A percentile compares a stretch with the other conserved stretches of the same genome.
phyloP scores from a whole-genome alignment of 1,140 invertebrate species.

The Halictus rubicundus region DNA sequence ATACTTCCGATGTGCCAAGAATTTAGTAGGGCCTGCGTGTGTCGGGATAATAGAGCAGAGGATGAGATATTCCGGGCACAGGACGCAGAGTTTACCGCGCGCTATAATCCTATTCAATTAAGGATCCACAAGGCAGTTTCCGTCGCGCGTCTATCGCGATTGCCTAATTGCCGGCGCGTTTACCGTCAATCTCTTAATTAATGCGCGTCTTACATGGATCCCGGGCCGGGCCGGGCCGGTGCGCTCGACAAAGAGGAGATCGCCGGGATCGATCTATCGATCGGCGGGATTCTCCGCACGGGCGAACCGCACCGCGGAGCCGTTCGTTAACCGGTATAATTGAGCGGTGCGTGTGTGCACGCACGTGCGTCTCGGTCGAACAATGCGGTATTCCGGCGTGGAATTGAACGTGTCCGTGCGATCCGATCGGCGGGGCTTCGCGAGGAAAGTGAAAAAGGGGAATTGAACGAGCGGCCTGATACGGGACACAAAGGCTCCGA shows the following conservation, averaged over 20 bases:
- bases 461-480: slow-evolving; percentile 5
- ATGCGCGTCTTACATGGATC: slow-evolving; percentile 53
- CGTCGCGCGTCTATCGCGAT: slow-evolving; percentile 54
- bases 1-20: no score
- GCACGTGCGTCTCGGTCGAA: slow-evolving; percentile 28
- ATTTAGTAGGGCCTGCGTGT: no score
- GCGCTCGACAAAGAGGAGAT: slow-evolving; percentile 42
- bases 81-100: slow-evolving; percentile 18
- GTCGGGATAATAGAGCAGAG: no score
- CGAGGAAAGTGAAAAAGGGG: not conserved
- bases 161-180: slow-evolving; percentile 62
- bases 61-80: no score
- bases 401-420: slow-evolving; percentile 20
- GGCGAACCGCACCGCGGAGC: slow-evolving; percentile 28
- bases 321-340: slow-evolving; percentile 56
- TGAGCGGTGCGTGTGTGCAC: slow-evolving; percentile 42
- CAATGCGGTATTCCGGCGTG: slow-evolving; percentile 33
- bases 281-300: slow-evolving; percentile 7
- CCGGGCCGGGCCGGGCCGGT: slow-evolving; percentile 2
- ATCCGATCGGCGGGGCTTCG: not conserved
- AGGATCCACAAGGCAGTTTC: slow-evolving; percentile 43
- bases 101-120: slow-evolving; percentile 61
- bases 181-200: slow-evolving; percentile 63
- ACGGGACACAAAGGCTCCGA: slow-evolving; percentile 16
- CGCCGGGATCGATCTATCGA: slow-evolving; percentile 43